These are phyloP conservation scores for Arenicola marina DNA, from an alignment of 2,888 invertebrate genomes.

Conservation along the genomic window DNA sequence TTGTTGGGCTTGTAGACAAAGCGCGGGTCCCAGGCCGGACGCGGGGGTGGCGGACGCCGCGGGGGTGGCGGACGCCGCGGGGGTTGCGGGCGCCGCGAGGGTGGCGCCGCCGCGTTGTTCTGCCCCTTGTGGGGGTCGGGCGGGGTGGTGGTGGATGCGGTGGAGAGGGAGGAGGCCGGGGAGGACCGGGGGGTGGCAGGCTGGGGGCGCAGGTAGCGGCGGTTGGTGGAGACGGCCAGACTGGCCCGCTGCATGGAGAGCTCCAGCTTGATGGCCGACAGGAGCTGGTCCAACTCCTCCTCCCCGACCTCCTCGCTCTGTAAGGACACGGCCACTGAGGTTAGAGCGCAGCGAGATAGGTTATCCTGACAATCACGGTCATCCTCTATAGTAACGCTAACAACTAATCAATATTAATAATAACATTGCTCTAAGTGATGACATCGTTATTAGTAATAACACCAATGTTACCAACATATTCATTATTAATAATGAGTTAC, in stretches of 20 bases:
- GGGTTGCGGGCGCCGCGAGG: neutral
- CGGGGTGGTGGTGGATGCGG: neutral
- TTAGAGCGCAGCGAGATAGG: too few relatives aligned
- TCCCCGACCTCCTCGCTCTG: slow-evolving; percentile 22
- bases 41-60: neutral
- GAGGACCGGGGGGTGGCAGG: neutral
- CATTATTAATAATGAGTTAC: too few relatives aligned
- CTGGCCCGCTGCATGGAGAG: slow-evolving; percentile 28
- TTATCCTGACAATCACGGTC: too few relatives aligned
- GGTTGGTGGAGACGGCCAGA: slow-evolving; percentile 4
- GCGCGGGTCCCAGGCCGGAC: neutral
- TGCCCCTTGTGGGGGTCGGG: slow-evolving; percentile 2
- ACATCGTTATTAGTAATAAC: too few relatives aligned
- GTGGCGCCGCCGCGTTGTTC: neutral
- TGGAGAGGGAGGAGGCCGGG: neutral
- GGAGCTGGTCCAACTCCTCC: slow-evolving; percentile 24
- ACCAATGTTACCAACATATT: too few relatives aligned
- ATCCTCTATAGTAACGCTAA: too few relatives aligned
- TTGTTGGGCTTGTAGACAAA: slow-evolving; percentile 6
- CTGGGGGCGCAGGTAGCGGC: neutral
- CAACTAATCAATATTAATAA: too few relatives aligned
- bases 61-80: neutral
- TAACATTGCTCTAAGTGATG: too few relatives aligned
- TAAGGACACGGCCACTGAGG: too few relatives aligned
- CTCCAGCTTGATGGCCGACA: slow-evolving; percentile 24